Percentiles rank a stretch among this genome's conserved stretches.
These are phyloP conservation scores for Elachura formosa DNA, from an alignment of 2,113 vertebrate genomes.

Conservation along the genomic window DNA sequence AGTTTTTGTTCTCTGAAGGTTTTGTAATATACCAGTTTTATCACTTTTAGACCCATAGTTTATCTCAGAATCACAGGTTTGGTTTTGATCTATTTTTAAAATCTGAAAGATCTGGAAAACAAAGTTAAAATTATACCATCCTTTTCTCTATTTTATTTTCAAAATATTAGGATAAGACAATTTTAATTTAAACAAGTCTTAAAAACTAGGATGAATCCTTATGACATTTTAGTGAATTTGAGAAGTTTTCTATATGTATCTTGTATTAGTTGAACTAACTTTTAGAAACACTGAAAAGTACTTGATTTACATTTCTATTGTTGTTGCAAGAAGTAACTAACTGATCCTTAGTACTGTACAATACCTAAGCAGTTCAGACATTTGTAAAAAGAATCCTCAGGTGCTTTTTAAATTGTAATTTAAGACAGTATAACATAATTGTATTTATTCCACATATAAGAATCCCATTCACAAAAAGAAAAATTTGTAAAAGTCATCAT, in stretches of 20 bases:
- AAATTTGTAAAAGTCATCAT: background rate
- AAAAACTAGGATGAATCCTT: background rate
- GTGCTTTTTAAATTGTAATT: background rate
- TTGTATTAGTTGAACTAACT: background rate
- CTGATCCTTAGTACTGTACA: background rate
- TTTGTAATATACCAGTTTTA: background rate
- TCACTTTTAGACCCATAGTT: background rate
- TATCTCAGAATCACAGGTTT: background rate
- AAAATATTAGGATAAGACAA: background rate
- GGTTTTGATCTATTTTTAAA: background rate
- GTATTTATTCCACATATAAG: background rate
- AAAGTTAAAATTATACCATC: accelerated
- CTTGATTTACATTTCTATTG: background rate
- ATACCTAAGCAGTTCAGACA: background rate
- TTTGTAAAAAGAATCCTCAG: background rate
- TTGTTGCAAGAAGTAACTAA: background rate
- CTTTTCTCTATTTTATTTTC: background rate
- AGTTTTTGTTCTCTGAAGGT: background rate
- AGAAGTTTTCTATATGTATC: background rate
- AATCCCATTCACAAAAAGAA: background rate
- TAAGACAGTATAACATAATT: background rate
- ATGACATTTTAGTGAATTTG: background rate
- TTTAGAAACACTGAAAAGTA: background rate
- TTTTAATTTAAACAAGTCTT: background rate
- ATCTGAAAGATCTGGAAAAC: background rate